Percentiles rank a stretch among this genome's conserved stretches.
Evolutionary conservation across 2,113 vertebrate genomes (phyloP).

Genomic region (Cyanoderma ruficeps): DNA sequence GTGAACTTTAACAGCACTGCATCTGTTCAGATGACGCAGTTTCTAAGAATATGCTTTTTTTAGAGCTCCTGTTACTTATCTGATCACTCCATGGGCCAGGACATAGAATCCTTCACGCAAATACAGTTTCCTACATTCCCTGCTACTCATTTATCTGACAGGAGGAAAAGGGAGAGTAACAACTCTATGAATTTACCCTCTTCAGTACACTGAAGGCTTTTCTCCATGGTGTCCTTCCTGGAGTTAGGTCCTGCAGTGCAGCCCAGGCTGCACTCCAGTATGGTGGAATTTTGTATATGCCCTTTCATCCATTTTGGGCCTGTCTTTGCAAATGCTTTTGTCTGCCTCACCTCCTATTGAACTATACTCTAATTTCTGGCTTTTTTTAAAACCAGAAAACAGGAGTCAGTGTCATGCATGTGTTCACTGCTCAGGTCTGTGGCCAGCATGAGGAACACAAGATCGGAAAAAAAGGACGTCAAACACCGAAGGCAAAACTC

Average conservation of each 20-base stretch:
- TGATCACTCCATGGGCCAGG: neutral
- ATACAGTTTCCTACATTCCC: neutral
- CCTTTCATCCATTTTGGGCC: neutral
- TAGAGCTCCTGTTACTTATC: constrained; percentile 9
- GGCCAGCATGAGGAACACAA: neutral
- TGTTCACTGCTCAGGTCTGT: neutral
- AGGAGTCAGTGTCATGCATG: neutral
- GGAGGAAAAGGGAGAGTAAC: neutral
- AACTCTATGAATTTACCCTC: neutral
- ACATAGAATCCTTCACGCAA: neutral
- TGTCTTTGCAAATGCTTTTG: neutral
- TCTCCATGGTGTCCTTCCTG: neutral
- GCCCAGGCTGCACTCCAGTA: neutral
- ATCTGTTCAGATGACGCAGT: constrained; percentile 44
- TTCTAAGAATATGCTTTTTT: constrained; percentile 45
- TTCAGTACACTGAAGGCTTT: neutral
- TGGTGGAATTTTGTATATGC: neutral
- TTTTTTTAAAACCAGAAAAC: neutral
- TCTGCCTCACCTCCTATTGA: neutral
- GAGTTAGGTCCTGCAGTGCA: neutral
- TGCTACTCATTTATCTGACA: neutral
- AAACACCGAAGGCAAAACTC: neutral
- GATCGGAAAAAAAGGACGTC: accelerated
- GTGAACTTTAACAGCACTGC: constrained; percentile 20
- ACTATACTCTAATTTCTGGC: neutral